Evolutionary conservation across 2,888 invertebrate species (phyloP), one percentile per base, ranked within the genome.

Genomic region (Polydrusus tereticollis): DNA sequence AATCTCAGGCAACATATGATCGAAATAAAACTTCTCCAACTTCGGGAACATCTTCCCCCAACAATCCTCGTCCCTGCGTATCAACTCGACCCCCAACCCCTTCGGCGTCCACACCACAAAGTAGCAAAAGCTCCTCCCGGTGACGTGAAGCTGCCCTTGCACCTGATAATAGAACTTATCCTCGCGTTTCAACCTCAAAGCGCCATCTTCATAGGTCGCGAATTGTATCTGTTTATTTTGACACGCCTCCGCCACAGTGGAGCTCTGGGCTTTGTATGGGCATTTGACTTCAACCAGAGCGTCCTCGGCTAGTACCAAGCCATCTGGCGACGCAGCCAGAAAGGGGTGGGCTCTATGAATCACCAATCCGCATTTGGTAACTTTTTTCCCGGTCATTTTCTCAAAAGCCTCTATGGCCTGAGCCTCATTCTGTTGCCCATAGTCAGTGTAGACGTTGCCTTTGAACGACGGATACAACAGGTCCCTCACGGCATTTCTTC

Each of bases 111-210:
- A 80, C 52, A 80, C 75, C 6, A 80, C 57, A 55, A 80, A 80
- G 65, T 80, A 80, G 63, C 80, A 80, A 69, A 55, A 65, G 5
- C 65, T 52, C 59, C 75, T 77, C 1, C 76, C 77, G 0, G 78
- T 78, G 8, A 79, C 76, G 43, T 76, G 76, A 6, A 80, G 72
- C 65, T 80, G 79, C 18, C 80, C 80, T 67, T 80, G 80, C 20
- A 80, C 78, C 67, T 80, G 80, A 74, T 77, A 79, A 58, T 78
- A 80, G 70, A 79, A 80, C 21, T 77, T 77, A 45, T 80, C 77
- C 8, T 75, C 74, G 21, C 69, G 68, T 64, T 79, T 78, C 33
- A 78, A 65, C 12, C 45, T 69, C 8, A 80, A 71, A 4, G 50
- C 29, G 1, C 75, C 76, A 20, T 78, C 70, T 36, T 71, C 72